Base-by-base conservation (phyloP, 92 coral and sea anemone species). In the Phenganax subtilis region DNA sequence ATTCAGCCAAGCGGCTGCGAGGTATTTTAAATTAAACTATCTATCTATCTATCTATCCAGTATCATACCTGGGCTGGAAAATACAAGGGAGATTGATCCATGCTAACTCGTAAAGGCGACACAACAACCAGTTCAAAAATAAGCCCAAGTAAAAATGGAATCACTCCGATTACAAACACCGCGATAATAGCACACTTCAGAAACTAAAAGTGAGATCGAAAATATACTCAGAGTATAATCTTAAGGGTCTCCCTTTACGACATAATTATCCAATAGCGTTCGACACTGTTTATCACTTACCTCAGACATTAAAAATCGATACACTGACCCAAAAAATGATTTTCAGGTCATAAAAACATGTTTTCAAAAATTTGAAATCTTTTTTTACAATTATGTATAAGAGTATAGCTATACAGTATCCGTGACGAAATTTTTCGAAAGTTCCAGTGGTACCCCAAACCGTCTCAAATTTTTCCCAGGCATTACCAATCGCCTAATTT, bases 51-150 rank as follows among this genome's bases (percentile, higher is more conserved):
- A 20, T 20, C 65, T 12, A 15, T 9, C 17, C 16, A 12, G 20
- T 3, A 51, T n/a, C 52, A 82, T 72, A 90, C 99, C 97, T 96
- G 99, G 91, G 97, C 92, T 3, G 99, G 99, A 85, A 92, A 96
- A 84, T 87, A 96, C 59, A 96, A 88, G 10, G 99, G 99, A 59
- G 99, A 92, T 86, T 96, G 99, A 82, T 96, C 99, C 67, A 92
- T 89, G 10, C 96, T 93, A 72, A 96, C 99, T 57, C 99, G 99
- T 27, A 96, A 86, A 76, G 99, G 99, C 14, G 93, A 92, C 16
- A 96, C 93, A 61, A 96, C 99, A 27, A 96, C 92, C 61, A 96
- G 93, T 89, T 96, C 99, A 78, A 96, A 96, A 77, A 92, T 81
- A 5, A 96, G 89, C 5, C 99, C 99, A 55, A 96, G 96, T 57